A percentile compares a stretch with the other conserved stretches of the same genome.
phyloP scores from a whole-genome alignment of 2,888 invertebrate species.

The Poecilobothrus nobilitatus region DNA sequence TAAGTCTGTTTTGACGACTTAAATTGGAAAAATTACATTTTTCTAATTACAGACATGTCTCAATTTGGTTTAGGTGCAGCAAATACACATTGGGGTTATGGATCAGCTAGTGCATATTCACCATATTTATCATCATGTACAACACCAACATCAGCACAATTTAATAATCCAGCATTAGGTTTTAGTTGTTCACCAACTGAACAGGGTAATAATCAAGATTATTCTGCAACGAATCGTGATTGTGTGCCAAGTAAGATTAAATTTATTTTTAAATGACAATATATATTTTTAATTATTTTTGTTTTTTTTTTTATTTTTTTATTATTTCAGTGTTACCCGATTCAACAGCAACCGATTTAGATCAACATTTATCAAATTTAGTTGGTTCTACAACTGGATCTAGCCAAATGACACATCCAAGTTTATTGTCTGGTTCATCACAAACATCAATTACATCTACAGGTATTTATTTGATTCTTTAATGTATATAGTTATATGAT shows the following conservation, averaged over 20 bases:
- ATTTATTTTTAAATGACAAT: no score
- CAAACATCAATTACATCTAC: conserved; percentile 44
- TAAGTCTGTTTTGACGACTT: neutral
- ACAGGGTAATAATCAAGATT: conserved; percentile 52
- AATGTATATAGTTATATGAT: conserved; percentile 11
- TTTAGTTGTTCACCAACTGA: conserved; percentile 63
- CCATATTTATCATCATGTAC: conserved; percentile 73
- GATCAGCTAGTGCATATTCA: conserved; percentile 76
- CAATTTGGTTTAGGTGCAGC: conserved; percentile 76
- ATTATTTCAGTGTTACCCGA: conserved; percentile 60
- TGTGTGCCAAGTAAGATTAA: conserved; percentile 43
- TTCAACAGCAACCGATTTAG: conserved; percentile 64
- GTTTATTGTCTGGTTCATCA: conserved; percentile 43
- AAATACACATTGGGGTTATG: conserved; percentile 83
- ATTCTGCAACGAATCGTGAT: conserved; percentile 51
- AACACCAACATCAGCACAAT: conserved; percentile 60
- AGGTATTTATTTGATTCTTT: conserved; percentile 29
- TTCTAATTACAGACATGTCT: conserved; percentile 60
- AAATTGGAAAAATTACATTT: neutral
- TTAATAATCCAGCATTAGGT: conserved; percentile 65
- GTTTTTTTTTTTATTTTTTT: no score
- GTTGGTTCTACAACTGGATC: conserved; percentile 47
- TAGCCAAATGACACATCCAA: conserved; percentile 46
- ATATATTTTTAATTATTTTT: no score
- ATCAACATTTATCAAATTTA: conserved; percentile 61